These are phyloP conservation scores for Rhadina sibilatrix DNA, from an alignment of 2,113 vertebrate genomes.

Conservation along the genomic window DNA sequence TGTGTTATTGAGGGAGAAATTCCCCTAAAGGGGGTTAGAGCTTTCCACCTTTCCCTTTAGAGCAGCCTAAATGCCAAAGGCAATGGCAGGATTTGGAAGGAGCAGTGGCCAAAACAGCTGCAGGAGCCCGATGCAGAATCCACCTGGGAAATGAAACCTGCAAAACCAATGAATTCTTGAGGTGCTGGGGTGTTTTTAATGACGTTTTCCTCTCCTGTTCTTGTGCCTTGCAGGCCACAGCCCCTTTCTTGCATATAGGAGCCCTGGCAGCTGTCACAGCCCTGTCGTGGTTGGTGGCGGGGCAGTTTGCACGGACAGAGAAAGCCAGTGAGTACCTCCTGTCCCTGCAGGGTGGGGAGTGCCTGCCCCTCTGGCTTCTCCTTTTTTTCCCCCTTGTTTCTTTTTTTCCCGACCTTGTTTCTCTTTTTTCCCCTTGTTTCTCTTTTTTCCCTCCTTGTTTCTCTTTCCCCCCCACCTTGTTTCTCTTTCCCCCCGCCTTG, in stretches of 20 bases:
- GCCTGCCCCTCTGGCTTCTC: background rate
- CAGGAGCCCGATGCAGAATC: background rate
- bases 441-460: background rate
- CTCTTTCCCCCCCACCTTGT: too few relatives aligned
- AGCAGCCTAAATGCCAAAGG: background rate
- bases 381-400: too few relatives aligned
- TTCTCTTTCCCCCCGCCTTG: background rate
- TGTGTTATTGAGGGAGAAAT: background rate
- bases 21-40: background rate
- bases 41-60: background rate
- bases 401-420: fast-evolving
- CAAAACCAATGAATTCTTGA: fast-evolving
- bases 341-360: background rate
- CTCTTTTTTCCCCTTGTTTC: too few relatives aligned
- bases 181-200: background rate
- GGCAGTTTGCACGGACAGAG: conserved; percentile 87
- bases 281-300: conserved; percentile 92
- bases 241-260: conserved; percentile 93
- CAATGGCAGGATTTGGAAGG: fast-evolving
- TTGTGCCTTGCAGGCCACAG: conserved; percentile 82
- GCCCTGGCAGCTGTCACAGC: conserved; percentile 84
- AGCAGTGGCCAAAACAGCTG: background rate
- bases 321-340: conserved; percentile 82
- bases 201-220: background rate
- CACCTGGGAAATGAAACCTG: background rate